Percentiles rank a stretch among this genome's conserved stretches.
These are phyloP conservation scores for Bimastos eiseni DNA, from an alignment of 2,888 invertebrate genomes.

Conservation along the genomic window DNA sequence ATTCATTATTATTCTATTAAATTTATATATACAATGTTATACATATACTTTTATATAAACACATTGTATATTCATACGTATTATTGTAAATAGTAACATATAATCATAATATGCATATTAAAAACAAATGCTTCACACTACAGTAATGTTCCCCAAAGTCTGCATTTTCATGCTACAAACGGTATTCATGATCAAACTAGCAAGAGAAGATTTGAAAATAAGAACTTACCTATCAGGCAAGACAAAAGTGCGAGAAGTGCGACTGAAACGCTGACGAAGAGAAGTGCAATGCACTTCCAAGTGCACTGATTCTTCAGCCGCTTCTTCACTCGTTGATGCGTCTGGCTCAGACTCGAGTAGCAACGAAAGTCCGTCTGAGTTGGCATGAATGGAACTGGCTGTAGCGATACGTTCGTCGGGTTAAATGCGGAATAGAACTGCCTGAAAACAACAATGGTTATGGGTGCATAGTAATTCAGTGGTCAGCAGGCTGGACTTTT, in stretches of 20 bases:
- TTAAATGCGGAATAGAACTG: constrained; percentile 23
- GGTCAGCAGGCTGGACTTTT: too few species aligned
- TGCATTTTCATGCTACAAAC: too few species aligned
- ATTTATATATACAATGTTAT: too few species aligned
- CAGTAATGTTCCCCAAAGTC: too few species aligned
- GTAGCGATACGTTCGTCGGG: neutral
- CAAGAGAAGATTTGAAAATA: neutral
- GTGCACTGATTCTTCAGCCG: constrained; percentile 70
- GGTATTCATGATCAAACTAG: neutral
- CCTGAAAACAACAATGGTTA: neutral
- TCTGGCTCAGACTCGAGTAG: constrained; percentile 55
- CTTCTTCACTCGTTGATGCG: constrained; percentile 57
- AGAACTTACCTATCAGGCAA: constrained; percentile 40
- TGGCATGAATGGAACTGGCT: constrained; percentile 8
- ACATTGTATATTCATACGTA: too few species aligned
- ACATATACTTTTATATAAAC: too few species aligned
- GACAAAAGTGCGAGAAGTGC: constrained; percentile 73
- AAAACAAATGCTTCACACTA: too few species aligned
- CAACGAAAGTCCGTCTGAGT: constrained; percentile 50
- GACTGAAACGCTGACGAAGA: constrained; percentile 86
- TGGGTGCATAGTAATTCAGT: too few species aligned
- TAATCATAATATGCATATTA: too few species aligned
- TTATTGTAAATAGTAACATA: too few species aligned
- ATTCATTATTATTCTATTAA: too few species aligned
- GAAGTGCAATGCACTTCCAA: constrained; percentile 94